A percentile compares a stretch with the other conserved stretches of the same genome.
phyloP scores from a whole-genome alignment of 2,888 invertebrate species.

The Plusia festucae region DNA sequence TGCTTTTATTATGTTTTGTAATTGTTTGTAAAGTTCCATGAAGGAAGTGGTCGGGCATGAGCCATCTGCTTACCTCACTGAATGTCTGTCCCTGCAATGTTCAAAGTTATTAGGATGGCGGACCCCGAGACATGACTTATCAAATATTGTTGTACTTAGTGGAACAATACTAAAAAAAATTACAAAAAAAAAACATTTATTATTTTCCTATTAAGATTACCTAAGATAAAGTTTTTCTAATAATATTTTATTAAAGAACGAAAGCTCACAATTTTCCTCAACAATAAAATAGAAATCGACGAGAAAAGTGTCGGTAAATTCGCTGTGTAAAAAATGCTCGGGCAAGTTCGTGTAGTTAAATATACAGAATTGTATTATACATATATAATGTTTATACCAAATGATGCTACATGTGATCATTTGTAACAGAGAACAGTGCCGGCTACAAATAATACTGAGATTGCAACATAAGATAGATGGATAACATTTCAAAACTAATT shows the following conservation, averaged over 20 bases:
- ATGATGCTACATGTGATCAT: not conserved
- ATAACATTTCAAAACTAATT: not conserved
- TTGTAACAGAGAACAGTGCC: not conserved
- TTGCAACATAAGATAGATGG: not conserved
- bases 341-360: too few species aligned
- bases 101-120: not conserved
- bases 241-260: not conserved
- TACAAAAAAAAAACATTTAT: not conserved
- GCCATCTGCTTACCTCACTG: not conserved
- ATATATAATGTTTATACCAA: too few species aligned
- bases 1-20: too few species aligned
- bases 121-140: not conserved
- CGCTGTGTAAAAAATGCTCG: too few species aligned
- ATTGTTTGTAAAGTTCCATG: too few species aligned
- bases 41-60: too few species aligned
- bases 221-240: not conserved
- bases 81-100: not conserved
- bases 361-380: too few species aligned
- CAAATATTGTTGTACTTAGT: too few species aligned
- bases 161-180: not conserved
- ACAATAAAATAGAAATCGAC: too few species aligned
- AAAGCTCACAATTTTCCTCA: not conserved
- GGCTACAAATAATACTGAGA: not conserved
- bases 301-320: not conserved
- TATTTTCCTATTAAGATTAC: constrained; percentile 9